phyloP scores from a whole-genome alignment of 2,113 vertebrate species.

The Ceuthmochares aereus region DNA sequence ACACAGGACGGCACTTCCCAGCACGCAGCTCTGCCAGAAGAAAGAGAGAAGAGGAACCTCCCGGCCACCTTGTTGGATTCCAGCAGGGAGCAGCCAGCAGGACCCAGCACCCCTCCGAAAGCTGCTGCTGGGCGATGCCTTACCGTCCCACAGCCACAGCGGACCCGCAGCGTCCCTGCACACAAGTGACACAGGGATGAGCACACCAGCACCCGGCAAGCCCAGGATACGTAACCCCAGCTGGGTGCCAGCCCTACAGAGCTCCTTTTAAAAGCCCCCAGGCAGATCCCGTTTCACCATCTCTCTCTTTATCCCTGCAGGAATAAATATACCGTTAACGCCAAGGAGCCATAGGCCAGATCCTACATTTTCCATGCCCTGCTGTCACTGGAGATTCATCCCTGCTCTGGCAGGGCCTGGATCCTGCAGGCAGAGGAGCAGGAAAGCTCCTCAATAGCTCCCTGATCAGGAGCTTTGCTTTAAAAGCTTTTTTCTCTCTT shows the following conservation, averaged over 20 bases:
- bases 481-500: neutral
- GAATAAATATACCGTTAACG: neutral
- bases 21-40: fast-evolving
- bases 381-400: neutral
- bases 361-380: neutral
- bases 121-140: fast-evolving
- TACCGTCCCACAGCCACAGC: neutral
- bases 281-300: neutral
- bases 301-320: neutral
- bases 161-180: neutral
- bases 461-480: neutral
- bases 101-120: neutral
- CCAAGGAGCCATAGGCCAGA: neutral
- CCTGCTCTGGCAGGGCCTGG: neutral
- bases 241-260: neutral
- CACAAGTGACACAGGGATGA: fast-evolving
- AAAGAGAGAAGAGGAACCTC: constrained; percentile 35
- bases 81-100: neutral
- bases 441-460: neutral
- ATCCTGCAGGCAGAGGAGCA: neutral
- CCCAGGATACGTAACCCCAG: neutral
- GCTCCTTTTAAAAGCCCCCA: neutral
- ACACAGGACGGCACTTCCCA: neutral
- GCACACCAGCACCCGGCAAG: fast-evolving
- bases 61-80: neutral